Base-by-base conservation (phyloP, 2,797 vertebrate genomes). In the Centropyge bicolor region DNA sequence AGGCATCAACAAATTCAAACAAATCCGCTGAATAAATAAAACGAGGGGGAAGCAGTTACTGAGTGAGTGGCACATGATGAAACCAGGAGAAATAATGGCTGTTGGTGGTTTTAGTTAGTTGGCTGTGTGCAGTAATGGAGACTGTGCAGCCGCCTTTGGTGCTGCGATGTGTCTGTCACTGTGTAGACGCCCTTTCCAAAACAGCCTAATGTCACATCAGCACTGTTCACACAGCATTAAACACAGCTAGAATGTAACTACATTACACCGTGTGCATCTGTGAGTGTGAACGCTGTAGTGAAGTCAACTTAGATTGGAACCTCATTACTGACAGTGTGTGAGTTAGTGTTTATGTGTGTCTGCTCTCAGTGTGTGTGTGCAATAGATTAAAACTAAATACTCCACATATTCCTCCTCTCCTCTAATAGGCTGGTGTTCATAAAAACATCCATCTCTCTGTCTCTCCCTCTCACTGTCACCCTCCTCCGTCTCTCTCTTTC, bases 211-310 rank as follows among this genome's bases (percentile, higher is more conserved):
- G 86, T 82, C 78, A 82, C 76, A 88, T 91, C 90, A 92, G 90
- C 89, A 90, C 68, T 48, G 85, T 91, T 92, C 86, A 92, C 90
- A 90, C 77, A 75, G 81, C 89, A 91, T 92, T 91, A 88, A 89
- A 86, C 87, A 81, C 78, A 86, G 73, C 70, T 38, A 55, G 70
- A 68, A 46, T 72, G 57, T 48, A 70, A 80, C 51, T 79, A 74
- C 84, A 84, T 73, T 73, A 65, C 68, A 61, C 74, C 68, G 52
- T 59, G 48, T 77, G 62, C 52, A 5, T 61, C 3, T 38, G 3
- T 36, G 49, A 60, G 43, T 55, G 69, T 52, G 68, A 80, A 70
- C 14, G 9, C 16, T 81, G 76, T 20, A 76, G 55, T 83, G 48
- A 71, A 84, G 57, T 81, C 67, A 67, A 65, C 76, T 86, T 64